Base-by-base conservation (phyloP, 53 echinoderm and acorn worm species). In the Astropecten irregularis region DNA sequence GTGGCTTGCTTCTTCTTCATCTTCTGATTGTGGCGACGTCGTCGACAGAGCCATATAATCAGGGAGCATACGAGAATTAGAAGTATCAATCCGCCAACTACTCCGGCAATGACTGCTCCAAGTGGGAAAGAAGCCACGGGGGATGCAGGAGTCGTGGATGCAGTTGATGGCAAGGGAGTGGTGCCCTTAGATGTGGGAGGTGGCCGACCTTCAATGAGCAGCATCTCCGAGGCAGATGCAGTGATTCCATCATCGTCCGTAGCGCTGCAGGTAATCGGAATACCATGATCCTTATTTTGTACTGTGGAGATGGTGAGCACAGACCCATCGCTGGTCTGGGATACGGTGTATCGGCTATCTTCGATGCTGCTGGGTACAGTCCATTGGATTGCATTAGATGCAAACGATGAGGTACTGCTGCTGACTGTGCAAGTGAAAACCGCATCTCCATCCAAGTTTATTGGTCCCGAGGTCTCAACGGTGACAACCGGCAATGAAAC, bases 31-130 rank as follows among this genome's bases (percentile, higher is more conserved):
- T 15, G 47, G 9, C 26, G 40, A 50, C 62, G 62, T 9, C 73
- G 58, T 13, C 31, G 37, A 29, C 76, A 85, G 40, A 29, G 64
- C 86, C 86, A 85, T n/a, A 49, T 16, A 34, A 85, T 27, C 28
- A 85, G 42, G 18, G 86, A 72, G 33, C 72, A 47, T 8, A 76
- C 16, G 16, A 85, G 66, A 39, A 85, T 9, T 0, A 76, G 26
- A 21, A 85, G 3, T 19, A 85, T 37, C 3, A 73, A 28, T 16
- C 40, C 67, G 19, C 46, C 86, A 4, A 85, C 19, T 10, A 76
- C 34, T 4, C 65, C 65, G 32, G 42, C 66, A 30, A 85, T 52
- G 14, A 76, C 11, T 5, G 66, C 50, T 9, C 40, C 65, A 9
- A 29, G 23, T 0, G 48, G 40, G 23, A 47, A 46, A n/a, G n/a